Percentiles rank a stretch among this genome's conserved stretches.
Evolutionary conservation across 2,888 invertebrate genomes (phyloP).

Genomic region (Galerucella nymphaeae): DNA sequence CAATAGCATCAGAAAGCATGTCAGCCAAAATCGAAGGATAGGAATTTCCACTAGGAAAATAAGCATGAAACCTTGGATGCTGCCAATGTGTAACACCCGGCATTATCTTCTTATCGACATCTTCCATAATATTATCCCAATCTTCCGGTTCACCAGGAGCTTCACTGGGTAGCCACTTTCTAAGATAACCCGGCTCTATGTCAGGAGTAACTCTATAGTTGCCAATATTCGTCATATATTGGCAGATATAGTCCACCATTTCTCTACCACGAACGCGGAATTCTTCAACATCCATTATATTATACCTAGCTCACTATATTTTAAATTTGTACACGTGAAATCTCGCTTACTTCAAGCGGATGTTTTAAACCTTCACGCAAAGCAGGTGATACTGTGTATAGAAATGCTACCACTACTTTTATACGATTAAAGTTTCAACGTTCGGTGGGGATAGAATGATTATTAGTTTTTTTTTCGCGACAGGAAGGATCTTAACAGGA

Average conservation of each 20-base stretch:
- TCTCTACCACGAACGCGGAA: slow-evolving; percentile 89
- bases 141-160: slow-evolving; percentile 85
- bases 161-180: slow-evolving; percentile 79
- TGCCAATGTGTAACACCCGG: slow-evolving; percentile 99
- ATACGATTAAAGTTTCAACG: background rate
- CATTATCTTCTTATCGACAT: slow-evolving; percentile 93
- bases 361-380: background rate
- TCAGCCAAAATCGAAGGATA: slow-evolving; percentile 98
- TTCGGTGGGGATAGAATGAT: slow-evolving; percentile 3
- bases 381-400: slow-evolving; percentile 3
- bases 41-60: slow-evolving; percentile 97
- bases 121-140: slow-evolving; percentile 90
- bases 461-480: slow-evolving; percentile 1
- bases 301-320: slow-evolving; percentile 28
- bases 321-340: background rate
- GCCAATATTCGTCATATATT: slow-evolving; percentile 85
- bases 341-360: background rate
- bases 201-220: slow-evolving; percentile 87
- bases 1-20: slow-evolving; percentile 96
- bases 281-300: slow-evolving; percentile 85
- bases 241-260: slow-evolving; percentile 96
- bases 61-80: slow-evolving; percentile 98
- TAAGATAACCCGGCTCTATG: slow-evolving; percentile 91
- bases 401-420: slow-evolving; percentile 1
- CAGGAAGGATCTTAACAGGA: slow-evolving; percentile 4